Evolutionary conservation across 2,113 vertebrate species (phyloP).

Genomic region (Rynchops niger): DNA sequence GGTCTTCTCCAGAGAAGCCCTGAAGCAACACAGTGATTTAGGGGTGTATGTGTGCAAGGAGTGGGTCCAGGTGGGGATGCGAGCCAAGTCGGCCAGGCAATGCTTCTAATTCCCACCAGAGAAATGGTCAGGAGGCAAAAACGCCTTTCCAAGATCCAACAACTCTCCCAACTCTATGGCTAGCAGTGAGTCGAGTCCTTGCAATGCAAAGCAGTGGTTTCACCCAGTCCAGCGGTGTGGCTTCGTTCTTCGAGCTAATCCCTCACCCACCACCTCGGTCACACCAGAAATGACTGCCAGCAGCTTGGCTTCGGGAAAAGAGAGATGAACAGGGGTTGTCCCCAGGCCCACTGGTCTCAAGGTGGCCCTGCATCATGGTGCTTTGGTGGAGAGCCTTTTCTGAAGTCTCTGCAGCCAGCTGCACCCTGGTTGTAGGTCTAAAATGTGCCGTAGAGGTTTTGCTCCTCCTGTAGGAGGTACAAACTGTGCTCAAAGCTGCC

Average conservation of each 20-base stretch:
- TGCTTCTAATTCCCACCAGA: background rate
- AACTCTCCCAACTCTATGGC: background rate
- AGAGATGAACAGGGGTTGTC: background rate
- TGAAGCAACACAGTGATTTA: background rate
- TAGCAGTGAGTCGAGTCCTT: rapidly evolving
- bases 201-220: background rate
- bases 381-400: background rate
- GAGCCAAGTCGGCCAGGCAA: background rate
- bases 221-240: background rate
- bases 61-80: too few relatives aligned
- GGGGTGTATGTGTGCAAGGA: background rate
- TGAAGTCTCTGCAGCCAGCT: background rate
- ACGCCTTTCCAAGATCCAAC: background rate
- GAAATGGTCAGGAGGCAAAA: background rate
- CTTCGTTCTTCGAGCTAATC: rapidly evolving
- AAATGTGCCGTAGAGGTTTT: background rate
- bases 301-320: background rate
- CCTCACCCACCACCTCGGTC: rapidly evolving
- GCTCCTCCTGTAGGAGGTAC: background rate
- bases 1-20: background rate
- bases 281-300: background rate
- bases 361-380: background rate
- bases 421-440: background rate
- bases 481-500: background rate
- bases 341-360: rapidly evolving